These are phyloP conservation scores for Neoascia interrupta DNA, from an alignment of 2,888 invertebrate species.

Conservation along the genomic window DNA sequence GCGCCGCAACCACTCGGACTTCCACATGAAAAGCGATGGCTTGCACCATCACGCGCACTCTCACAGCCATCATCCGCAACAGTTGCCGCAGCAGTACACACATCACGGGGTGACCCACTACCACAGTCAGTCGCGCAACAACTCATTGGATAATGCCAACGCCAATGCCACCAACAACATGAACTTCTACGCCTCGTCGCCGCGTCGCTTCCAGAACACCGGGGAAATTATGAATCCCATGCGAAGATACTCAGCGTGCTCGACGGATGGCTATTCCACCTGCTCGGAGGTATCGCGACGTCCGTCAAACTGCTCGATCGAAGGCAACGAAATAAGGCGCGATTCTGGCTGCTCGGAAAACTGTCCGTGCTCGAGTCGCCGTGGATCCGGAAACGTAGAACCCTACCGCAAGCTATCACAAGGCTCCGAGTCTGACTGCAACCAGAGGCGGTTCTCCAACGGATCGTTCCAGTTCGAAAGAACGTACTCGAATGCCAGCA, in stretches of 20 bases:
- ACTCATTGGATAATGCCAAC: constrained; percentile 65
- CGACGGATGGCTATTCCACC: constrained; percentile 76
- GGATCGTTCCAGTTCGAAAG: constrained; percentile 78
- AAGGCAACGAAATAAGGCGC: constrained; percentile 74
- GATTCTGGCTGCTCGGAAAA: constrained; percentile 78
- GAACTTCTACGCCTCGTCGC: constrained; percentile 76
- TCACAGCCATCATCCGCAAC: constrained; percentile 59
- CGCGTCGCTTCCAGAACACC: constrained; percentile 85
- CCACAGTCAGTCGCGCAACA: constrained; percentile 58
- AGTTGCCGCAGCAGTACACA: constrained; percentile 66
- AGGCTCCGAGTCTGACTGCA: constrained; percentile 79
- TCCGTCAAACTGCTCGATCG: constrained; percentile 78
- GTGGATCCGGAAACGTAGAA: constrained; percentile 75
- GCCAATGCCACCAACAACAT: constrained; percentile 56
- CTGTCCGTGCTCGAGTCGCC: constrained; percentile 77
- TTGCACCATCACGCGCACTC: constrained; percentile 48
- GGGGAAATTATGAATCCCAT: constrained; percentile 77
- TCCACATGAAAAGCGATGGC: constrained; percentile 71
- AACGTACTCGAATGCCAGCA: constrained; percentile 76
- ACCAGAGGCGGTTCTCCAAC: constrained; percentile 81
- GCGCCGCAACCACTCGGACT: constrained; percentile 78
- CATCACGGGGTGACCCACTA: constrained; percentile 62
- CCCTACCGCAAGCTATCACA: constrained; percentile 77
- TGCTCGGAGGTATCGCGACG: constrained; percentile 77
- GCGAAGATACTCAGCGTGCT: constrained; percentile 78